phyloP scores from a whole-genome alignment of 1,140 invertebrate species.

The Chironomus tepperi region DNA sequence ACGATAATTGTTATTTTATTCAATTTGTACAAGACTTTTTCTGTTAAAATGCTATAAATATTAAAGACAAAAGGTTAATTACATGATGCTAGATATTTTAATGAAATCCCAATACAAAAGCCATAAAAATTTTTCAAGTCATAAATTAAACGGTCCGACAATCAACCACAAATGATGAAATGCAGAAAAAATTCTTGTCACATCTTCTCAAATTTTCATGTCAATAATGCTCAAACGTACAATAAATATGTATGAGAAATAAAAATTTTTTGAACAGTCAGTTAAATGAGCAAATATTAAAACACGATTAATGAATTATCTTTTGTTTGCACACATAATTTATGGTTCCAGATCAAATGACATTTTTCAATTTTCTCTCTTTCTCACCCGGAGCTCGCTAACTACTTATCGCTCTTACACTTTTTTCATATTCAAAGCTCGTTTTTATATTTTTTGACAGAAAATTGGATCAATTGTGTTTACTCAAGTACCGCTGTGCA shows the following conservation, averaged over 20 bases:
- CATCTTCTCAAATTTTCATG: not conserved
- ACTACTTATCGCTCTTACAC: not conserved
- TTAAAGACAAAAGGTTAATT: too few species aligned
- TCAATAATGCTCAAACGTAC: not conserved
- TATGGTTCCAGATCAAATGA: slow-evolving; percentile 12
- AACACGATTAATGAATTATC: slow-evolving; percentile 13
- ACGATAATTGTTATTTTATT: too few species aligned
- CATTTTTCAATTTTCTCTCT: slow-evolving; percentile 9
- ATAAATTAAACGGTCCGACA: not conserved
- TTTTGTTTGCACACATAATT: slow-evolving; percentile 13
- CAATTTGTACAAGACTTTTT: too few species aligned
- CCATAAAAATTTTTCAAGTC: too few species aligned
- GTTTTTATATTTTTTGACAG: not conserved
- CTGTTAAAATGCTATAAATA: too few species aligned
- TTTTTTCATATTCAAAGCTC: not conserved
- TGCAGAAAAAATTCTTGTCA: not conserved
- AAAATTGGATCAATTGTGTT: slow-evolving; percentile 14
- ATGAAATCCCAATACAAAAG: too few species aligned
- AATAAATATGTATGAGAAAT: not conserved
- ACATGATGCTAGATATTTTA: too few species aligned
- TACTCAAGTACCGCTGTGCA: slow-evolving; percentile 4
- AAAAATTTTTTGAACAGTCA: not conserved
- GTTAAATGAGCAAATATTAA: slow-evolving; percentile 1
- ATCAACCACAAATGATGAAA: not conserved
- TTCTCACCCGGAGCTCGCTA: not conserved